phyloP scores from a whole-genome alignment of 2,113 vertebrate species.

The Calonectris borealis region DNA sequence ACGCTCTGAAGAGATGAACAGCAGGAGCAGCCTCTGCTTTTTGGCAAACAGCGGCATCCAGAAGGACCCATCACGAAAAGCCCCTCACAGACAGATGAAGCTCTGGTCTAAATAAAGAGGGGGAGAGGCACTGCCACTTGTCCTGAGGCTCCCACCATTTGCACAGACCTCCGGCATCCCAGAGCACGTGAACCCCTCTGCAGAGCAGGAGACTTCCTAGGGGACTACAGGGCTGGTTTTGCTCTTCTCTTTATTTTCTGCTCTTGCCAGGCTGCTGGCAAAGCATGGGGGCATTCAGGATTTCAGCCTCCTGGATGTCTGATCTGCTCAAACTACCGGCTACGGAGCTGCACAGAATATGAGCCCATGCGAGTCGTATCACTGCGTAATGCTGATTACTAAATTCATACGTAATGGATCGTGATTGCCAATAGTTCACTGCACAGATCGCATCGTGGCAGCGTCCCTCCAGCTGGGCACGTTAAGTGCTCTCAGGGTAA shows the following conservation, averaged over 20 bases:
- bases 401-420: not conserved
- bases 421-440: not conserved
- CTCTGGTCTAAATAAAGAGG: not conserved
- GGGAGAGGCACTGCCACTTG: not conserved
- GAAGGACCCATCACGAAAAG: not conserved
- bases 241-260: not conserved
- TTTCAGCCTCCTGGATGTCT: not conserved
- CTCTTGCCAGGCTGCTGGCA: not conserved
- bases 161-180: not conserved
- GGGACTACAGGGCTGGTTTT: not conserved
- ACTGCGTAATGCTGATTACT: not conserved
- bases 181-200: not conserved
- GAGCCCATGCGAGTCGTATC: accelerated
- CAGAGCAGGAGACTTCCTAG: not conserved
- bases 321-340: not conserved
- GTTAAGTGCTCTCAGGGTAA: not conserved
- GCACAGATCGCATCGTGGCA: not conserved
- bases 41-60: not conserved
- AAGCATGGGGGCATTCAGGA: not conserved
- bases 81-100: not conserved
- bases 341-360: not conserved
- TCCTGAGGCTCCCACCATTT: not conserved
- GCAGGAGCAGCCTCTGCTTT: not conserved
- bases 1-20: not conserved
- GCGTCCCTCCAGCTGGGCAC: not conserved